Percentiles rank a stretch among this genome's conserved stretches.
Conservation (phyloP, 1,140 invertebrate species). For the Hestina assimilis region DNA sequence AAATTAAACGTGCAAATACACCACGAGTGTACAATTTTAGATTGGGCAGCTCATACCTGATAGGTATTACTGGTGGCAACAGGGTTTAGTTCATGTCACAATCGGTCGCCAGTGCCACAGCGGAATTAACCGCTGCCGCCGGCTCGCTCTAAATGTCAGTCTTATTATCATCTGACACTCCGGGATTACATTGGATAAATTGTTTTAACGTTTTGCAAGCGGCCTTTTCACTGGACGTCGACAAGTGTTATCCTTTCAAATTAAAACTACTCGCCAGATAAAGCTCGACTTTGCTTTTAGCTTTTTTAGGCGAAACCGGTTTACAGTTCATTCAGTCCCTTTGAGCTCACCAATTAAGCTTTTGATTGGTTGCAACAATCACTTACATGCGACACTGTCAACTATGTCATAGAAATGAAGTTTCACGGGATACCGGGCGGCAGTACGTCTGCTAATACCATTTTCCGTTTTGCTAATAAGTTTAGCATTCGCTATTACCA, state of each 20-base stretch:
- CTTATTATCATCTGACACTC: conserved; percentile 76
- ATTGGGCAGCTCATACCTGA: conserved; percentile 61
- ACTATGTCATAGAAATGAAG: conserved; percentile 64
- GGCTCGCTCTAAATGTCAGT: conserved; percentile 72
- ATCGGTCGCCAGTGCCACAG: conserved; percentile 62
- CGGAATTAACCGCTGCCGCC: conserved; percentile 65
- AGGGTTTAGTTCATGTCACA: conserved; percentile 73
- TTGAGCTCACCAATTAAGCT: conserved; percentile 51
- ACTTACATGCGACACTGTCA: conserved; percentile 60
- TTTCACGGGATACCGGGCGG: conserved; percentile 53
- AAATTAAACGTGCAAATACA: conserved; percentile 33
- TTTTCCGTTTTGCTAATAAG: conserved; percentile 76
- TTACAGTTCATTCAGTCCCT: conserved; percentile 48
- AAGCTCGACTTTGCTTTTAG: conserved; percentile 37
- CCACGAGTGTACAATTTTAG: conserved; percentile 52
- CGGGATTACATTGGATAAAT: conserved; percentile 74
- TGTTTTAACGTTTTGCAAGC: conserved; percentile 70
- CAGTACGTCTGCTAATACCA: conserved; percentile 69
- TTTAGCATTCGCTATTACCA: conserved; percentile 76
- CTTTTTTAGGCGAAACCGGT: conserved; percentile 49
- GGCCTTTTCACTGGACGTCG: conserved; percentile 60
- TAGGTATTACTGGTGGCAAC: conserved; percentile 68
- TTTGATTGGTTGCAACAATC: conserved; percentile 75
- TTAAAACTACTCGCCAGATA: conserved; percentile 49
- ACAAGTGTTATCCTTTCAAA: conserved; percentile 67